These are phyloP conservation scores for Netelia virgata DNA, from an alignment of 2,888 invertebrate species.

Conservation along the genomic window DNA sequence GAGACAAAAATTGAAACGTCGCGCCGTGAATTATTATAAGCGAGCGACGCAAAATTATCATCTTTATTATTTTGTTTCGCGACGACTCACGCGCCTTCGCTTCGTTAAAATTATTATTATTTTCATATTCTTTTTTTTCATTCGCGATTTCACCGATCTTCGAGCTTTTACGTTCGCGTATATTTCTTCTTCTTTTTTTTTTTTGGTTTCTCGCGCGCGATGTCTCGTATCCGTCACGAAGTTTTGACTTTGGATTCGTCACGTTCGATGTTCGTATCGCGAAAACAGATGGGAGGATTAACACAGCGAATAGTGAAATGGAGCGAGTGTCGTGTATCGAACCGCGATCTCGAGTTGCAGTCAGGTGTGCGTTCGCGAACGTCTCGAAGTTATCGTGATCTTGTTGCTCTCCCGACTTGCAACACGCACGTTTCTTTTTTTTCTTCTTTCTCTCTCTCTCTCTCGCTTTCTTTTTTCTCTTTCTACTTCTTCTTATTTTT, in stretches of 20 bases:
- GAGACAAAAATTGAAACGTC: not conserved
- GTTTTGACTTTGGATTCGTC: conserved; percentile 35
- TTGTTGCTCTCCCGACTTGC: conserved; percentile 64
- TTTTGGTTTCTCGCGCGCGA: not conserved
- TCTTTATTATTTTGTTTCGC: no score
- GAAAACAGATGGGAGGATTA: not conserved
- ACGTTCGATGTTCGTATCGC: conserved; percentile 12
- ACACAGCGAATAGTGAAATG: not conserved
- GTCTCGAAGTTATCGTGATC: conserved; percentile 75
- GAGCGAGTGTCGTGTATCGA: conserved; percentile 76
- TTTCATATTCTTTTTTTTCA: no score
- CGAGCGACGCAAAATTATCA: no score
- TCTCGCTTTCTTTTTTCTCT: conserved; percentile 8
- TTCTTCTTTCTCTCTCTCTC: conserved; percentile 16
- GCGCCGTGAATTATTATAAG: no score
- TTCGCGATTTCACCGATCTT: no score
- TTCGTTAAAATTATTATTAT: no score
- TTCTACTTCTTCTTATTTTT: not conserved
- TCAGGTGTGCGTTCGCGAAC: conserved; percentile 75
- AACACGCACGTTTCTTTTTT: conserved; percentile 28
- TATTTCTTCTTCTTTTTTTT: not conserved
- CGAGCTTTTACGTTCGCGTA: no score
- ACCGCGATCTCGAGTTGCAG: conserved; percentile 78
- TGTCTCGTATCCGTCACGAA: conserved; percentile 6
- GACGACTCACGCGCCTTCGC: no score